phyloP scores from a whole-genome alignment of 2,113 vertebrate species.

The Tychaedon coryphoeus region DNA sequence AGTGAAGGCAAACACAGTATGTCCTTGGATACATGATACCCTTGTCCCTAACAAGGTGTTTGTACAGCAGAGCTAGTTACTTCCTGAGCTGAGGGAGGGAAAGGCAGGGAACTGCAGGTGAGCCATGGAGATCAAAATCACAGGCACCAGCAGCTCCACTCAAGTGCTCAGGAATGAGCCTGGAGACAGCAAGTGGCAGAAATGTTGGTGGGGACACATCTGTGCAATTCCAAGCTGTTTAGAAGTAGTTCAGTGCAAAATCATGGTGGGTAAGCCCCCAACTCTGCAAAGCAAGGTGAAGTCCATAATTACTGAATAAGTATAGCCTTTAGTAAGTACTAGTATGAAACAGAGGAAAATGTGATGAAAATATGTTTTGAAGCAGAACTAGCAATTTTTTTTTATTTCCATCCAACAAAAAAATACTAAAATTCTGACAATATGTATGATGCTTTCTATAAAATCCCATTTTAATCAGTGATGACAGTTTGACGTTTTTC shows the following conservation, averaged over 20 bases:
- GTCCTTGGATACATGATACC: background rate
- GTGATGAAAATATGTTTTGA: background rate
- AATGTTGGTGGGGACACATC: background rate
- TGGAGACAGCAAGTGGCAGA: background rate
- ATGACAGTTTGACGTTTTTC: conserved; percentile 78
- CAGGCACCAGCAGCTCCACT: background rate
- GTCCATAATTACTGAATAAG: background rate
- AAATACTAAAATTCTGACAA: conserved; percentile 59
- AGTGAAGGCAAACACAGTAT: background rate
- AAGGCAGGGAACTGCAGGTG: background rate
- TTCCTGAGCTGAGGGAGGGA: background rate
- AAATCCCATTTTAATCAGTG: conserved; percentile 79
- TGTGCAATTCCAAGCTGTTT: background rate
- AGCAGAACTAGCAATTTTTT: background rate
- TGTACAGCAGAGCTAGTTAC: background rate
- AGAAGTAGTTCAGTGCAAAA: background rate
- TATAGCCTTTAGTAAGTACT: background rate
- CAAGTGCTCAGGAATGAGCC: background rate
- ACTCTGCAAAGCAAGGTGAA: background rate
- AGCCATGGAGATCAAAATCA: background rate
- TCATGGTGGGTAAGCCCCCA: background rate
- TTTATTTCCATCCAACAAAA: background rate
- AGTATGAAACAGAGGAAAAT: background rate
- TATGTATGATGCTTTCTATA: conserved; percentile 57
- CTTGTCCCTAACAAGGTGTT: background rate